These are phyloP conservation scores for Enteromius unitaeniatus DNA, from an alignment of 2,797 vertebrate genomes.

Conservation along the genomic window DNA sequence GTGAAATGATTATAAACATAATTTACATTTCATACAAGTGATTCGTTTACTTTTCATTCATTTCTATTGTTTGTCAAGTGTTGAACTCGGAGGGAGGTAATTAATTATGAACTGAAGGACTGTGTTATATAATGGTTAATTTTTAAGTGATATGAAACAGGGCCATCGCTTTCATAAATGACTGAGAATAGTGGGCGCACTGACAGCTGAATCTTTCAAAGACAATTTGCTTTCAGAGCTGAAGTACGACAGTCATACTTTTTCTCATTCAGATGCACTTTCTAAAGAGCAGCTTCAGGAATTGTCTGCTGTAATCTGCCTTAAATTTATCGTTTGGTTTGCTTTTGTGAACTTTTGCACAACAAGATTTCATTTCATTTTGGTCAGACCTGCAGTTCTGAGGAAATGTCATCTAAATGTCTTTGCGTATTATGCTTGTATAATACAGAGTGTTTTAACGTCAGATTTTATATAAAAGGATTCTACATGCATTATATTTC, in stretches of 20 bases:
- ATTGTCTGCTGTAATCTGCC: not conserved
- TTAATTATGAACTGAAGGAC: conserved; percentile 9
- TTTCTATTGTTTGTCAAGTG: conserved; percentile 30
- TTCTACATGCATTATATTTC: not conserved
- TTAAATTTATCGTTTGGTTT: not conserved
- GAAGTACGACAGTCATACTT: not conserved
- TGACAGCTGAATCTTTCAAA: not conserved
- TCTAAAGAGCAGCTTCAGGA: not conserved
- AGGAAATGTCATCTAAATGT: not conserved
- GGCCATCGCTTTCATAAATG: conserved; percentile 1
- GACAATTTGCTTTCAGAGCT: not conserved
- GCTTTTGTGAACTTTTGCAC: not conserved
- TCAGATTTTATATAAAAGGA: not conserved
- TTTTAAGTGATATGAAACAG: conserved; percentile 10
- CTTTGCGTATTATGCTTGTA: not conserved
- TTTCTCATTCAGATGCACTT: not conserved
- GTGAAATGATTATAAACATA: not conserved
- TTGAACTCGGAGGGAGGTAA: not conserved
- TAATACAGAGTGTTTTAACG: not conserved
- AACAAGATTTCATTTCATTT: not conserved
- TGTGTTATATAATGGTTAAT: not conserved
- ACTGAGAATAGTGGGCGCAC: not conserved
- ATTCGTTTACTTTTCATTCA: not conserved
- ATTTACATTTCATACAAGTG: not conserved
- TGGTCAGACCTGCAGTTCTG: not conserved